phyloP scores from a whole-genome alignment of 2,888 invertebrate genomes.

The Troides helena region DNA sequence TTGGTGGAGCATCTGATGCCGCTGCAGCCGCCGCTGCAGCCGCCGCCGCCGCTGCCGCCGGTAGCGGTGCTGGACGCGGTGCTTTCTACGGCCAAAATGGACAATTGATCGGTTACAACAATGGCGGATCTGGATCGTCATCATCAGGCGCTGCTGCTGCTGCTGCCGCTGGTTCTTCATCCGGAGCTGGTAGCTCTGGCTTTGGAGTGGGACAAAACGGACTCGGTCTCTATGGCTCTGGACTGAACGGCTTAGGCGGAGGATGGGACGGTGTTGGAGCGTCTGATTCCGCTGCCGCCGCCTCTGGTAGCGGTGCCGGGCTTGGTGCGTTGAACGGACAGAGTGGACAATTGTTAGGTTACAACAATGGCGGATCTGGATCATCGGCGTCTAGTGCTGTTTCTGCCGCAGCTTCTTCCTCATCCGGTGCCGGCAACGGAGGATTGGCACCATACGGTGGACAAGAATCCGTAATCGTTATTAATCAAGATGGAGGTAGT shows the following conservation, averaged over 20 bases:
- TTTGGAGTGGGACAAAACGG: too few relatives aligned
- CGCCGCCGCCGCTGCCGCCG: too few relatives aligned
- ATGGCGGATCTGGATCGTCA: too few relatives aligned
- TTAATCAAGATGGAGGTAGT: too few relatives aligned
- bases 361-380: slow-evolving; percentile 1
- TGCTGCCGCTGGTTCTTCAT: too few relatives aligned
- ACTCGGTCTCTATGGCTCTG: neutral
- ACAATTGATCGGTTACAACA: too few relatives aligned
- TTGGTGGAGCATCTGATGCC: slow-evolving; percentile 14
- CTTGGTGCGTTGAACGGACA: neutral
- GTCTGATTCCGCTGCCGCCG: slow-evolving; percentile 28
- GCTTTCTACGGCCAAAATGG: too few relatives aligned
- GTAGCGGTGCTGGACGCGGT: too few relatives aligned
- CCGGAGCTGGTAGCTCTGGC: too few relatives aligned
- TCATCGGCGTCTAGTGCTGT: slow-evolving; percentile 12
- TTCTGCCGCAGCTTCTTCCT: neutral
- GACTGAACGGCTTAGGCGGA: slow-evolving; percentile 14
- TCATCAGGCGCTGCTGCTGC: too few relatives aligned
- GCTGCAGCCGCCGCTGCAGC: slow-evolving; percentile 16
- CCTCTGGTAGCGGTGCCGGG: slow-evolving; percentile 14
- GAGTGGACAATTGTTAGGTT: neutral
- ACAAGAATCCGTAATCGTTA: too few relatives aligned
- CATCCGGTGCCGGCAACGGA: neutral
- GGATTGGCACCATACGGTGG: too few relatives aligned
- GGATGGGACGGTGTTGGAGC: slow-evolving; percentile 20